Evolutionary conservation across 2,888 invertebrate species (phyloP).

Genomic region (Antheraea assamensis): DNA sequence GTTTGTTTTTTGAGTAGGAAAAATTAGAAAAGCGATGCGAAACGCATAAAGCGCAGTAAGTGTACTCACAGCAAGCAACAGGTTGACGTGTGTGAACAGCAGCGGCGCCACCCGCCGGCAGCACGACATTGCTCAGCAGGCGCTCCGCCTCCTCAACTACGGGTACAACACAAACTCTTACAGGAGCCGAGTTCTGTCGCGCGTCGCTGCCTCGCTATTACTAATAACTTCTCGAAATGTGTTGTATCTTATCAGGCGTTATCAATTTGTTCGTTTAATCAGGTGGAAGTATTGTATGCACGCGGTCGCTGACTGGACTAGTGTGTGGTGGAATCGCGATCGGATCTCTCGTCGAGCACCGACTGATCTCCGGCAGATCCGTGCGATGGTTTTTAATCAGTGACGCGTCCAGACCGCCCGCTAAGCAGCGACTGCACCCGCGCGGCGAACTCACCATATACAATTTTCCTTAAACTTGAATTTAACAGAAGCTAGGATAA

Average conservation of each 20-base stretch:
- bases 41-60: not conserved
- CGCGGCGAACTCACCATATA: not conserved
- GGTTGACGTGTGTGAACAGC: conserved; percentile 58
- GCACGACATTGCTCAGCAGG: conserved; percentile 32
- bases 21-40: not conserved
- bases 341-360: not conserved
- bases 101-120: conserved; percentile 44
- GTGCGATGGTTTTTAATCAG: not conserved
- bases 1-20: not conserved
- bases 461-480: too few species aligned
- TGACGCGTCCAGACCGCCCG: not conserved
- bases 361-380: not conserved
- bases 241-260: not conserved
- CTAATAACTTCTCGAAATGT: not conserved
- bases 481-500: too few species aligned
- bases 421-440: not conserved
- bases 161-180: not conserved
- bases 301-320: not conserved
- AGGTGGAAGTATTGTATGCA: not conserved
- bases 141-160: not conserved
- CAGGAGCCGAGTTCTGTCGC: not conserved
- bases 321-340: not conserved
- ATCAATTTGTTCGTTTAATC: conserved; percentile 1
- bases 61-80: conserved; percentile 60
- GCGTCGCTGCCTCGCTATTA: not conserved